Evolutionary conservation across 2,888 invertebrate species (phyloP).

Genomic region (Eupithecia tripunctaria): DNA sequence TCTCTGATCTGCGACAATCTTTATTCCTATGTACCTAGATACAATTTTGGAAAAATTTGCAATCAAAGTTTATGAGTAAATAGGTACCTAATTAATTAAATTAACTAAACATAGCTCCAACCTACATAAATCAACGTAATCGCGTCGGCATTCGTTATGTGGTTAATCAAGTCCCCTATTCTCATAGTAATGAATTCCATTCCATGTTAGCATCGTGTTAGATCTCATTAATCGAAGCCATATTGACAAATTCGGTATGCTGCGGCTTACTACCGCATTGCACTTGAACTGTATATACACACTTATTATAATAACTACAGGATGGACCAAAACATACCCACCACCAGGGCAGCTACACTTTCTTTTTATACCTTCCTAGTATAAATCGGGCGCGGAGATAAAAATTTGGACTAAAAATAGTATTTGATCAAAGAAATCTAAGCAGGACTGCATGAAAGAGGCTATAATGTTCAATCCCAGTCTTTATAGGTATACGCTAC

Average conservation of each 20-base stretch:
- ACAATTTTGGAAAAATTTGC: too few species aligned
- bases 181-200: not conserved
- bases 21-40: too few species aligned
- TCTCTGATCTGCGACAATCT: too few species aligned
- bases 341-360: not conserved
- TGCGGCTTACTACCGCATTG: slow-evolving; percentile 28
- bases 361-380: too few species aligned
- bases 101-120: not conserved
- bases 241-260: slow-evolving; percentile 33
- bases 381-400: too few species aligned
- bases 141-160: not conserved
- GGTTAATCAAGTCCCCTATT: slow-evolving; percentile 9
- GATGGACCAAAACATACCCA: not conserved
- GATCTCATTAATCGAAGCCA: slow-evolving; percentile 21
- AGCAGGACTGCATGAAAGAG: too few species aligned
- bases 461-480: too few species aligned
- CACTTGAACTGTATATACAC: not conserved
- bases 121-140: not conserved
- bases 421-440: too few species aligned
- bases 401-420: too few species aligned
- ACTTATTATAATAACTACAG: not conserved
- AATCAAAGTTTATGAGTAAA: not conserved
- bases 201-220: not conserved
- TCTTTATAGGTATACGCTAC: too few species aligned
- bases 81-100: not conserved